Evolutionary conservation across 2,888 invertebrate genomes (phyloP).

Genomic region (Diadegma fenestrale): DNA sequence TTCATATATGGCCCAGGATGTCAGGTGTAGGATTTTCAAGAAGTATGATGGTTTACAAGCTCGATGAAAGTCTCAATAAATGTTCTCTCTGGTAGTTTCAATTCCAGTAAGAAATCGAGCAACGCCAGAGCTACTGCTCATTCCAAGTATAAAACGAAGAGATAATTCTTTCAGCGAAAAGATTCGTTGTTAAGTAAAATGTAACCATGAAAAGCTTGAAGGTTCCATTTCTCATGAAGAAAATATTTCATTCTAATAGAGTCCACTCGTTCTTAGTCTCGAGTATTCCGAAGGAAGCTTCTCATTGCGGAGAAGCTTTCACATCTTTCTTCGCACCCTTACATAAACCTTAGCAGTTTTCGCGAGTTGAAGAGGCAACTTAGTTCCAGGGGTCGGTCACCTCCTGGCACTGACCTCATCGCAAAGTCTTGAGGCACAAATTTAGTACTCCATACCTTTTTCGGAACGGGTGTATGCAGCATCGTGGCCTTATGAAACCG

Average conservation of each 20-base stretch:
- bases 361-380: conserved; percentile 40
- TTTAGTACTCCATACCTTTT: conserved; percentile 11
- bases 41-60: neutral
- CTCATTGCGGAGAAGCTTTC: conserved; percentile 28
- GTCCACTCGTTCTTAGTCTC: conserved; percentile 49
- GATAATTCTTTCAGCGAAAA: conserved; percentile 59
- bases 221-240: conserved; percentile 47
- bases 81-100: neutral
- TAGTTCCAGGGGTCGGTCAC: conserved; percentile 53
- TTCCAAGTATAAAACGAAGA: conserved; percentile 40
- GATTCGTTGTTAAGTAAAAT: conserved; percentile 62
- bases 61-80: neutral
- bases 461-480: conserved; percentile 40
- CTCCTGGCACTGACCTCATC: conserved; percentile 64
- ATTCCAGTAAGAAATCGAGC: conserved; percentile 1
- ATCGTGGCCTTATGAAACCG: conserved; percentile 27
- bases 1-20: neutral
- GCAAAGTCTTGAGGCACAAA: conserved; percentile 31
- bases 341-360: conserved; percentile 9
- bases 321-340: conserved; percentile 42
- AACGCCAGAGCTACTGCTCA: neutral
- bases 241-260: conserved; percentile 66
- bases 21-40: neutral
- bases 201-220: conserved; percentile 40
- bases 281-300: conserved; percentile 36